Evolutionary conservation across 2,113 vertebrate genomes (phyloP).

Genomic region (Siphamia tubifer): DNA sequence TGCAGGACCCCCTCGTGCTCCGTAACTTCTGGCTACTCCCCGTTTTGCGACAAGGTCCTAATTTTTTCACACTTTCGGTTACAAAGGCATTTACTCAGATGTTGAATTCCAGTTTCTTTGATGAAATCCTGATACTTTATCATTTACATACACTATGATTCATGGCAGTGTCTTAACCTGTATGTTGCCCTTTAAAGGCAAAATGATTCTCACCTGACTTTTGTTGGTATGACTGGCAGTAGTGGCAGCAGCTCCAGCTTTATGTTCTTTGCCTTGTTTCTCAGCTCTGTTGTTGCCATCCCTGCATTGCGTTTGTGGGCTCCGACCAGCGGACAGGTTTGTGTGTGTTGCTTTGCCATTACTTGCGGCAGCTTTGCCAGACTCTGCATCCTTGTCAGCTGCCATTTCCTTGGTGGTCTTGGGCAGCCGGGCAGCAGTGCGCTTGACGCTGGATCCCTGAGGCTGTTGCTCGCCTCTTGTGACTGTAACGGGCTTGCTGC

Average conservation of each 20-base stretch:
- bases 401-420: slow-evolving; percentile 36
- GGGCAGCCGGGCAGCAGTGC: slow-evolving; percentile 33
- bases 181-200: not conserved
- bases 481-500: not conserved
- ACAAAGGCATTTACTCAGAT: no score
- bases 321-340: slow-evolving; percentile 18
- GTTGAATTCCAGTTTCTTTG: no score
- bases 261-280: slow-evolving; percentile 6
- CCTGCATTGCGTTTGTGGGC: slow-evolving; percentile 14
- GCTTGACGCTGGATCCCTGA: slow-evolving; percentile 70
- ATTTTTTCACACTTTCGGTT: no score
- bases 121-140: no score
- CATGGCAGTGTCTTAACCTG: no score
- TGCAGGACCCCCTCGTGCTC: no score
- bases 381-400: slow-evolving; percentile 32
- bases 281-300: slow-evolving; percentile 43
- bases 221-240: slow-evolving; percentile 11
- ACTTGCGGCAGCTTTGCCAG: slow-evolving; percentile 33
- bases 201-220: slow-evolving; percentile 61
- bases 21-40: no score
- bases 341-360: slow-evolving; percentile 28
- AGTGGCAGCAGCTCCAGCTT: not conserved
- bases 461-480: slow-evolving; percentile 59
- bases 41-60: no score
- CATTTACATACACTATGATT: no score